Conservation (phyloP, 2,888 invertebrate genomes). For the Aspidiotus rigidus region DNA sequence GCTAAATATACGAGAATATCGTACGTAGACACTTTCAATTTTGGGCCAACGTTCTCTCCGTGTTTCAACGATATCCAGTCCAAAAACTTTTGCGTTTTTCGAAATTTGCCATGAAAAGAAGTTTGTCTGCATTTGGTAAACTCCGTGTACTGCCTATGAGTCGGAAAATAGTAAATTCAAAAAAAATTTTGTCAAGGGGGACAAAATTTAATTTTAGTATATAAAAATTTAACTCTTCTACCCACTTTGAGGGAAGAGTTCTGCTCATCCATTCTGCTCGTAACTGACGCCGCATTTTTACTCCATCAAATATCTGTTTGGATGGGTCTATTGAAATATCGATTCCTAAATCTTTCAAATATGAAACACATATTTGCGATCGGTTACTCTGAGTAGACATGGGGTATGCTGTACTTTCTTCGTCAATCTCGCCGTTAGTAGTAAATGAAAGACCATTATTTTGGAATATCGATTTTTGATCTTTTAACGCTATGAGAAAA, state of each 20-base stretch:
- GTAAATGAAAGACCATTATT: constrained; percentile 25
- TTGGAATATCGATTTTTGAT: constrained; percentile 29
- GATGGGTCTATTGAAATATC: constrained; percentile 44
- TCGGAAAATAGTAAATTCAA: neutral
- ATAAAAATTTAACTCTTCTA: constrained; percentile 12
- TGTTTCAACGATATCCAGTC: constrained; percentile 15
- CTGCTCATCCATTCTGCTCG: constrained; percentile 42
- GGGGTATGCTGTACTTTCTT: constrained; percentile 15
- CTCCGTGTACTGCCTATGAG: constrained; percentile 19
- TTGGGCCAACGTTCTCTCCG: constrained; percentile 20
- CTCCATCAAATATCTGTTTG: constrained; percentile 41
- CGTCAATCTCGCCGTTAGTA: constrained; percentile 15
- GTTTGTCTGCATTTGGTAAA: constrained; percentile 23
- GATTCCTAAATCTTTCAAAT: constrained; percentile 43
- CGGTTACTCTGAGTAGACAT: constrained; percentile 24
- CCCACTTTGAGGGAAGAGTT: constrained; percentile 39
- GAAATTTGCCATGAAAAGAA: constrained; percentile 23
- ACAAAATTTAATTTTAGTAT: neutral
- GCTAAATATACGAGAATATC: constrained; percentile 76
- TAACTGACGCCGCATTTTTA: constrained; percentile 44
- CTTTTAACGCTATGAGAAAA: constrained; percentile 11
- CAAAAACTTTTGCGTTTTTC: constrained; percentile 24
- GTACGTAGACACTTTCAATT: constrained; percentile 46
- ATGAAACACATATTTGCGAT: constrained; percentile 40
- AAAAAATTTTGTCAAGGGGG: neutral